Percentiles rank a stretch among this genome's conserved stretches.
These are phyloP conservation scores for Leucophenga maculata DNA, from an alignment of 2,888 invertebrate species.

Conservation along the genomic window DNA sequence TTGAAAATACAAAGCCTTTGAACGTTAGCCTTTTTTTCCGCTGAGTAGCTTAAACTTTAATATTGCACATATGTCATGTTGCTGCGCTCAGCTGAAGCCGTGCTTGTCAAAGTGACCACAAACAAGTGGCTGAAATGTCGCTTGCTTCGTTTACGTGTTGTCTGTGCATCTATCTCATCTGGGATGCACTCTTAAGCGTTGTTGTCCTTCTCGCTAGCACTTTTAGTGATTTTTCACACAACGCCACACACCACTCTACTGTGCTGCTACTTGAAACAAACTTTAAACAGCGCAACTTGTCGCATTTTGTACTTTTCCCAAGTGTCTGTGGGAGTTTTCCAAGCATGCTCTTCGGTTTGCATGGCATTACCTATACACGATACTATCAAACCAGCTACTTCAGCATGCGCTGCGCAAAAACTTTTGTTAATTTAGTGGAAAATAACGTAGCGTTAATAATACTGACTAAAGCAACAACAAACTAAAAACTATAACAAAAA, in stretches of 20 bases:
- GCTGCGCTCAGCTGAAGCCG: background rate
- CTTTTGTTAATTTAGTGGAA: slow-evolving; percentile 57
- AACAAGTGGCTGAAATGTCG: slow-evolving; percentile 9
- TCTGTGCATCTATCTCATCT: background rate
- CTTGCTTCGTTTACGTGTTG: too few relatives aligned
- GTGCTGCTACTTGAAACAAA: background rate
- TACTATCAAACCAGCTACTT: too few relatives aligned
- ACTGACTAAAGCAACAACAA: slow-evolving; percentile 31
- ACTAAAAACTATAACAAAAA: background rate
- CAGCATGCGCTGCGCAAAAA: too few relatives aligned
- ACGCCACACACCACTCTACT: background rate
- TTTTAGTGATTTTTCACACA: slow-evolving; percentile 12
- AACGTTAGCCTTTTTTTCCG: background rate
- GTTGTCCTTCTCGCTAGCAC: too few relatives aligned
- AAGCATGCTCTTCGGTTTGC: background rate
- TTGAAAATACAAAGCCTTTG: slow-evolving; percentile 10
- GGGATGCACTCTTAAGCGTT: too few relatives aligned
- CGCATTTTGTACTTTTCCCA: slow-evolving; percentile 26
- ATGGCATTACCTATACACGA: too few relatives aligned
- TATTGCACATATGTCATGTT: background rate
- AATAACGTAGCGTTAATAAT: slow-evolving; percentile 47
- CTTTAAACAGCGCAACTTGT: slow-evolving; percentile 5
- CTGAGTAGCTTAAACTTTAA: background rate
- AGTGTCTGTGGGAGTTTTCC: slow-evolving; percentile 23
- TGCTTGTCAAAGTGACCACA: slow-evolving; percentile 6